Base-by-base conservation (phyloP, 1,140 invertebrate genomes). In the Panagrolaimus sp. region DNA sequence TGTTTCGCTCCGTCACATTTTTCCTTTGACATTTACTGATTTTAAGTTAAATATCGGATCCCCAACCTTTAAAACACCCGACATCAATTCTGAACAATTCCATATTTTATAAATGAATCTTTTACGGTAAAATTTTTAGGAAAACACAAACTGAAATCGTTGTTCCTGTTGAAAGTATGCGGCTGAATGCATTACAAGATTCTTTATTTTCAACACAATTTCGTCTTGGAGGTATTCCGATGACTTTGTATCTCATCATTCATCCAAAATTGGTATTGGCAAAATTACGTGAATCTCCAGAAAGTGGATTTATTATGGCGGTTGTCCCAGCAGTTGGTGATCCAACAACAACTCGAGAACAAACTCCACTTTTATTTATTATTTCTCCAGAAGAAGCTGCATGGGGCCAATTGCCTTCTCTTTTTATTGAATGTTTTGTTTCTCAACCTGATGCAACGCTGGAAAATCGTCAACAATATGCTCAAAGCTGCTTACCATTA, bases 381-480 rank as follows among this genome's bases (percentile, higher is more conserved):
- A 58, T 58, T 12, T 26, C 52, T 21, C 52, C 52, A n/a, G 21
- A 58, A 8, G 52, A 58, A 28, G 52, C 52, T 26, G 52, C 52
- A 26, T 58, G 52, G 52, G 52, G 52, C 1, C 21, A 21, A 28
- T 28, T 52, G 8, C 48, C 52, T 12, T 21, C 52, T 3, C 52
- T 58, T 28, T 58, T 58, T 26, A 28, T 58, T 21, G 52, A 58
- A 58, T 58, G 52, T 21, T 58, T 58, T 28, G 52, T 58, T 12
- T 26, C 52, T 12, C 52, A 58, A 28, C 52, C 52, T 21, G 17
- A 58, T 21, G 21, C 52, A 28, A 58, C 21, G 3, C 21, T 28
- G 8, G 52, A 58, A 58, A 58, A 21, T 26, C 15, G 52, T 2
- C 21, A 21, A 26, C 52, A 58, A 17, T 58, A n/a, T 58, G 52